Percentiles rank a stretch among this genome's conserved stretches.
phyloP scores from a whole-genome alignment of 2,888 invertebrate genomes.

The Cordylochernes scorpioides region DNA sequence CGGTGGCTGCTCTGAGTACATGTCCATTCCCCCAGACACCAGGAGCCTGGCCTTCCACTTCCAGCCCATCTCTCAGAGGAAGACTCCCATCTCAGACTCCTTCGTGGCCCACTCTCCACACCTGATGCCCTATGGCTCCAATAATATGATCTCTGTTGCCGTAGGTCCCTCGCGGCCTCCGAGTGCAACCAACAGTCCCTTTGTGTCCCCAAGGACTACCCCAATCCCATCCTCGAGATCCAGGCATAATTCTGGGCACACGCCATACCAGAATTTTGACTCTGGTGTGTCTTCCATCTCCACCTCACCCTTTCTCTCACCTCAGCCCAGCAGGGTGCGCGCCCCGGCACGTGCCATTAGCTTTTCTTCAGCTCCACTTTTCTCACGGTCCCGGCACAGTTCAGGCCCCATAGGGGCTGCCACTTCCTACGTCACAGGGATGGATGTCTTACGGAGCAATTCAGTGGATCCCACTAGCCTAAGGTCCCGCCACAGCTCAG shows the following conservation, averaged over 20 bases:
- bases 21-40: constrained; percentile 31
- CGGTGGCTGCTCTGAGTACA: constrained; percentile 3
- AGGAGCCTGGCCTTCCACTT: constrained; percentile 54
- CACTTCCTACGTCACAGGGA: constrained; percentile 5
- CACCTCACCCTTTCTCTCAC: constrained; percentile 18
- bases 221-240: constrained; percentile 18
- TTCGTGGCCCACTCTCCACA: not conserved
- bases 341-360: too few relatives aligned
- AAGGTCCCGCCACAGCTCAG: constrained; percentile 14
- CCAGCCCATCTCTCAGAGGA: constrained; percentile 51
- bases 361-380: too few relatives aligned
- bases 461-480: constrained; percentile 13
- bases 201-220: constrained; percentile 43
- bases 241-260: constrained; percentile 18
- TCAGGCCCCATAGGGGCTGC: constrained; percentile 14
- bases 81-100: constrained; percentile 16
- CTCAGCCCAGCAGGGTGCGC: too few relatives aligned
- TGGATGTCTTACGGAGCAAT: too few relatives aligned
- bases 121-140: constrained; percentile 2
- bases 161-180: constrained; percentile 29
- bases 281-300: constrained; percentile 17
- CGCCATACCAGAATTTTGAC: constrained; percentile 14
- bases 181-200: constrained; percentile 45
- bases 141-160: constrained; percentile 11
- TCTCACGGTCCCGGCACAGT: constrained; percentile 16